Evolutionary conservation across 2,888 invertebrate species (phyloP).

Genomic region (Macroteleia sp.): DNA sequence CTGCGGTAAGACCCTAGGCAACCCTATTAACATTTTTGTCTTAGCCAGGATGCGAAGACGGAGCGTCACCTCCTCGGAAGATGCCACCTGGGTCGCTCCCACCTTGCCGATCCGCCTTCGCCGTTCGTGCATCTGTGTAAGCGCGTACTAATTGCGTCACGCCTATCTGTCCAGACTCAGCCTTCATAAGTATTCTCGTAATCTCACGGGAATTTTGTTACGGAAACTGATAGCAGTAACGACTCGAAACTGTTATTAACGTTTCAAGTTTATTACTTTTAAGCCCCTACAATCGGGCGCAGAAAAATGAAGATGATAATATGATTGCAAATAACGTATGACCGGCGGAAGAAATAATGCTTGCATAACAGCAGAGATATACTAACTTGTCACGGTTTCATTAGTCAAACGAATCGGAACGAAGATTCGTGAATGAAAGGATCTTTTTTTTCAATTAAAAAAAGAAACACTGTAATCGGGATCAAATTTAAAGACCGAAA

Average conservation of each 20-base stretch:
- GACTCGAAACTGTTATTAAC: slow-evolving; percentile 54
- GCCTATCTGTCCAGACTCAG: slow-evolving; percentile 58
- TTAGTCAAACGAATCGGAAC: slow-evolving; percentile 25
- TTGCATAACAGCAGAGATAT: slow-evolving; percentile 20
- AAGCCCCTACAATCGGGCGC: slow-evolving; percentile 32
- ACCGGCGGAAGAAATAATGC: slow-evolving; percentile 39
- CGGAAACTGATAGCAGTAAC: slow-evolving; percentile 55
- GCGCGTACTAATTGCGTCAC: slow-evolving; percentile 62
- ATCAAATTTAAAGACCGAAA: no score
- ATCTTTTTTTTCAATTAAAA: no score
- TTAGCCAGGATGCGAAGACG: slow-evolving; percentile 1
- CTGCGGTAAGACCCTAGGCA: slow-evolving; percentile 5
- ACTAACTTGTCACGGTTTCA: slow-evolving; percentile 43
- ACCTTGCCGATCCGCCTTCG: slow-evolving; percentile 21
- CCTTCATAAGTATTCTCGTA: slow-evolving; percentile 51
- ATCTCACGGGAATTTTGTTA: slow-evolving; percentile 60
- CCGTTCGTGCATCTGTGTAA: slow-evolving; percentile 40
- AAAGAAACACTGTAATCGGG: no score
- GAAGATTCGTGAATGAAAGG: no score
- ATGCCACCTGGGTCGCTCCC: slow-evolving; percentile 58
- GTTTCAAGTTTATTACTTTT: slow-evolving; percentile 52
- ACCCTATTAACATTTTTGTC: slow-evolving; percentile 47
- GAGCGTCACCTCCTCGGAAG: slow-evolving; percentile 48
- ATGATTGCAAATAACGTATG: slow-evolving; percentile 51
- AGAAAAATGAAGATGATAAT: slow-evolving; percentile 52